A percentile compares a stretch with the other conserved stretches of the same genome.
Conservation (phyloP, 2,797 vertebrate species). For the Dromococcyx pavoninus region DNA sequence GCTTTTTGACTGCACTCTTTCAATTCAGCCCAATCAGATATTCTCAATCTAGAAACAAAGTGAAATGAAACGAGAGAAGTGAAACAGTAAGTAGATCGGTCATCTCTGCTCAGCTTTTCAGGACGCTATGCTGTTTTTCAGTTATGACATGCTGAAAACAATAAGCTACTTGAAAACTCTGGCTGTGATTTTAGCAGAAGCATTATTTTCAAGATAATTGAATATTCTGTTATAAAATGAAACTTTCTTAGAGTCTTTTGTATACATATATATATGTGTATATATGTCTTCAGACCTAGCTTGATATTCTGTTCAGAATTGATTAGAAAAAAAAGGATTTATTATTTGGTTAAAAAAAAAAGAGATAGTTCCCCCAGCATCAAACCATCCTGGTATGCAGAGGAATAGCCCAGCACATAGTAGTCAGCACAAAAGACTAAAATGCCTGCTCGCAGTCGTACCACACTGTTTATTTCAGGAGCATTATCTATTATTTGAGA, state of each 20-base stretch:
- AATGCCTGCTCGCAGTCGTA: neutral
- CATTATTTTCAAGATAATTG: constrained; percentile 3
- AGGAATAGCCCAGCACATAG: neutral
- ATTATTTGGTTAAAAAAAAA: neutral
- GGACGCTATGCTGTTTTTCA: neutral
- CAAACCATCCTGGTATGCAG: neutral
- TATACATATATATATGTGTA: neutral
- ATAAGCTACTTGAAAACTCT: neutral
- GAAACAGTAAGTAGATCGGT: neutral
- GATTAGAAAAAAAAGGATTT: neutral
- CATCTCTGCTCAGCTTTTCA: neutral
- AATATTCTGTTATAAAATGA: neutral
- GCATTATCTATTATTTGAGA: neutral
- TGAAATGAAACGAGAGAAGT: neutral
- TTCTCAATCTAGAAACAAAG: neutral
- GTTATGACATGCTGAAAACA: neutral
- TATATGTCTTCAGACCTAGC: neutral
- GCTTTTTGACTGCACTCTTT: neutral
- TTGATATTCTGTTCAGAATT: neutral
- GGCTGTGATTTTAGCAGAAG: neutral
- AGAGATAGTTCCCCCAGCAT: neutral
- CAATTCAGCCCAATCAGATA: neutral
- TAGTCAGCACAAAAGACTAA: neutral
- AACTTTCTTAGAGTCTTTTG: neutral
- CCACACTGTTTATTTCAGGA: neutral